Base-by-base conservation (phyloP, 2,797 vertebrate species). In the Enteromius trimaculatus region DNA sequence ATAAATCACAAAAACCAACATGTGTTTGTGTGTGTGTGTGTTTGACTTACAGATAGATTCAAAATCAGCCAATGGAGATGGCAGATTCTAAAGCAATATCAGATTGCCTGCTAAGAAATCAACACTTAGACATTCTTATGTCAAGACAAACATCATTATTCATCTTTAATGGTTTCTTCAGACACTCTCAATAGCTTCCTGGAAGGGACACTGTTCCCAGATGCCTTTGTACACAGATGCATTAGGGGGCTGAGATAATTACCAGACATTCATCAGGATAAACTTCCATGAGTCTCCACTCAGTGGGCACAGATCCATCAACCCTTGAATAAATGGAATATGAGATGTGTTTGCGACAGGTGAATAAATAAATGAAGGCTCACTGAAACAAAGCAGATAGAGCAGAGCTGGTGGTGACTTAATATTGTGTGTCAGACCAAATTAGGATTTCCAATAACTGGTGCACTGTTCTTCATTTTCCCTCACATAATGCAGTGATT, bases 241-340 rank as follows among this genome's bases (percentile, higher is more conserved):
- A 66, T 42, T 44, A 37, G 69, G 76, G 66, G 44, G n/a, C 39
- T 11, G 42, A 71, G 78, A 68, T 81, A 81, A 87, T 87, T 81
- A 85, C 72, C 74, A 83, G 68, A 68, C 81, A 85, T 83, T 79
- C 42, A 87, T 87, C 68, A 87, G 74, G 44, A 83, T 75, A 60
- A 66, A 83, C 64, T 69, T 79, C 51, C 53, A 11, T 26, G 51
- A 71, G 13, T 66, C 9, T 29, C 55, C 62, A 31, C 47, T 74
- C 47, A 47, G 78, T 55, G 51, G 31, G 60, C 72, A 62, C 21
- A 74, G 14, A 26, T 17, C 51, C 58, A 66, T 84, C 79, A 81
- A 34, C 71, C 49, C 29, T 53, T 23, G 53, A 69, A 76, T 76
- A 21, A 80, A 80, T 77, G 71, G 79, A 80, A 85, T 60, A 69